Conservation (phyloP, 2,113 vertebrate species). For the Neogale vison region DNA sequence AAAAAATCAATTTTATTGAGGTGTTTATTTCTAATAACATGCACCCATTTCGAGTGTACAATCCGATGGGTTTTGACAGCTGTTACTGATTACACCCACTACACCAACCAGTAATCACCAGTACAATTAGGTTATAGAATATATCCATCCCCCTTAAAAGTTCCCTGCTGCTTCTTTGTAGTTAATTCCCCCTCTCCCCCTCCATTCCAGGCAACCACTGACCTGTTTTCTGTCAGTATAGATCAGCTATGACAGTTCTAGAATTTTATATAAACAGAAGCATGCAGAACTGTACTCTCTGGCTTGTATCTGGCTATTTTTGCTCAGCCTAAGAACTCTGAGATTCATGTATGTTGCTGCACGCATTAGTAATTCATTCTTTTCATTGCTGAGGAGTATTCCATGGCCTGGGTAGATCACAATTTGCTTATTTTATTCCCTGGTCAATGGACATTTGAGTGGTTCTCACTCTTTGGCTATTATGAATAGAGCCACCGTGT, state of each 20-base stretch:
- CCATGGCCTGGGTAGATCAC: background rate
- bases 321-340: conserved; percentile 17
- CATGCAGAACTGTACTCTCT: background rate
- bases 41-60: background rate
- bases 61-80: background rate
- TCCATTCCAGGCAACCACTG: conserved; percentile 3
- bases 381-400: conserved; percentile 32
- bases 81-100: background rate
- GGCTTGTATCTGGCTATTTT: conserved; percentile 16
- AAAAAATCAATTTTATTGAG: background rate
- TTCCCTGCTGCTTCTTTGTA: background rate
- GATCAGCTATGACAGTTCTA: conserved; percentile 6
- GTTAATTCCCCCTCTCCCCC: background rate
- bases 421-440: conserved; percentile 6
- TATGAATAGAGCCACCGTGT: background rate
- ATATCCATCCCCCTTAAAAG: background rate
- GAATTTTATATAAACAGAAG: conserved; percentile 31
- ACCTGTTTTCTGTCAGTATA: conserved; percentile 7
- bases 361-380: background rate
- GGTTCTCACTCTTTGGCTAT: background rate
- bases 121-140: background rate
- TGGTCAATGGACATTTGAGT: background rate
- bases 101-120: background rate
- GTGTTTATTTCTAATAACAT: background rate
- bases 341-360: background rate